phyloP scores from a whole-genome alignment of 2,113 vertebrate genomes.

The Scatophagus argus region DNA sequence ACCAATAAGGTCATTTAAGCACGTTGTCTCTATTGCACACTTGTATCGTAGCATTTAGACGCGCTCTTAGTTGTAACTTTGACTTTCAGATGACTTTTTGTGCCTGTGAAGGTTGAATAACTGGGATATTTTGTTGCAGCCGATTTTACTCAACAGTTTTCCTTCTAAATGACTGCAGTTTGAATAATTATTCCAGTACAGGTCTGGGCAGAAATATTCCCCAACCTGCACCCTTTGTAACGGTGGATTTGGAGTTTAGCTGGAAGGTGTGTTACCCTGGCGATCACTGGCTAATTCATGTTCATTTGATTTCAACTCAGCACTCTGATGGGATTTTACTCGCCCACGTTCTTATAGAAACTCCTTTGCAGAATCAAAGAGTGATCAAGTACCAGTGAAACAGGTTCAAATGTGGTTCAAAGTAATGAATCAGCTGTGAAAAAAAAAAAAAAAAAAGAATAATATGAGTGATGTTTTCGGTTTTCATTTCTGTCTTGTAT shows the following conservation, averaged over 20 bases:
- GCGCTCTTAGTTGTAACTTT: background rate
- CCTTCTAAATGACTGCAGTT: background rate
- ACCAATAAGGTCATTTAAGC: background rate
- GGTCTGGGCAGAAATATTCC: background rate
- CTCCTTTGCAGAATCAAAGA: background rate
- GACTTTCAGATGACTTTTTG: background rate
- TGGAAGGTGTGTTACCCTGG: background rate
- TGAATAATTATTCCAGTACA: background rate
- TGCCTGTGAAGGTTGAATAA: background rate
- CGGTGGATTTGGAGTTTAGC: background rate
- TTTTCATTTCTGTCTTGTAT: background rate
- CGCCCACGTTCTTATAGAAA: background rate
- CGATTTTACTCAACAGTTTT: background rate
- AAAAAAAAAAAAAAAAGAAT: background rate
- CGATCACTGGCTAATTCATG: background rate
- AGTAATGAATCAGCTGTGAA: background rate
- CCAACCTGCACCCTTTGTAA: background rate
- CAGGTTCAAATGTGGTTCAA: background rate
- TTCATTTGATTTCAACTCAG: background rate
- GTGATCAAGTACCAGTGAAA: background rate
- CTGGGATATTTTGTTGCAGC: background rate
- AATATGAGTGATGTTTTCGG: background rate
- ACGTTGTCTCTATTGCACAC: background rate
- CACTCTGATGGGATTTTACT: conserved; percentile 20
- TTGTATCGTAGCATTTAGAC: background rate